phyloP scores from a whole-genome alignment of 2,797 vertebrate species.

The Gambusia yucatana region DNA sequence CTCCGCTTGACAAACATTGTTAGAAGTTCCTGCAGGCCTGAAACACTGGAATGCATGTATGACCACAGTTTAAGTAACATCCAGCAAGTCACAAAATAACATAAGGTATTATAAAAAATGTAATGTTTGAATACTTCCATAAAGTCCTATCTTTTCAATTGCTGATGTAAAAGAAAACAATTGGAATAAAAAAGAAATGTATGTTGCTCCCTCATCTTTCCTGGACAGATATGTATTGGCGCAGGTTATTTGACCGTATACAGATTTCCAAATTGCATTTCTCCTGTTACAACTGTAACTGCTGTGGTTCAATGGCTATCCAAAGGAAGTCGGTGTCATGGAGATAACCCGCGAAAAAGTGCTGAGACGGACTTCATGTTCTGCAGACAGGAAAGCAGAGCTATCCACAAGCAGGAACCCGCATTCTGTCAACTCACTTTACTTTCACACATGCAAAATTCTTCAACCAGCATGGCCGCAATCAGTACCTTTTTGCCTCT shows the following conservation, averaged over 20 bases:
- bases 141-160: background rate
- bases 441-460: slow-evolving; percentile 21
- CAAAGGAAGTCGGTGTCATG: slow-evolving; percentile 71
- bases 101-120: background rate
- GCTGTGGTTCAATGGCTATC: slow-evolving; percentile 47
- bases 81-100: background rate
- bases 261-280: slow-evolving; percentile 24
- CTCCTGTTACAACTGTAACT: slow-evolving; percentile 21
- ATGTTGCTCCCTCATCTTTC: background rate
- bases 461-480: slow-evolving; percentile 49
- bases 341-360: slow-evolving; percentile 82
- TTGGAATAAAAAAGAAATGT: background rate
- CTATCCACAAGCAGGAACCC: slow-evolving; percentile 76
- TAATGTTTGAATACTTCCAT: background rate
- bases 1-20: background rate
- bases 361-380: slow-evolving; percentile 77
- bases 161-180: background rate
- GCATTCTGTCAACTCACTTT: slow-evolving; percentile 65
- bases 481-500: slow-evolving; percentile 77
- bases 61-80: background rate
- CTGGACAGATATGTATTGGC: too few relatives aligned
- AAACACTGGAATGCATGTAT: background rate
- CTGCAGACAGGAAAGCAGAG: slow-evolving; percentile 75
- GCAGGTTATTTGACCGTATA: slow-evolving; percentile 25
- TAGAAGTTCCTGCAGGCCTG: background rate